phyloP scores from a whole-genome alignment of 2,888 invertebrate species.

The Neria commutata region DNA sequence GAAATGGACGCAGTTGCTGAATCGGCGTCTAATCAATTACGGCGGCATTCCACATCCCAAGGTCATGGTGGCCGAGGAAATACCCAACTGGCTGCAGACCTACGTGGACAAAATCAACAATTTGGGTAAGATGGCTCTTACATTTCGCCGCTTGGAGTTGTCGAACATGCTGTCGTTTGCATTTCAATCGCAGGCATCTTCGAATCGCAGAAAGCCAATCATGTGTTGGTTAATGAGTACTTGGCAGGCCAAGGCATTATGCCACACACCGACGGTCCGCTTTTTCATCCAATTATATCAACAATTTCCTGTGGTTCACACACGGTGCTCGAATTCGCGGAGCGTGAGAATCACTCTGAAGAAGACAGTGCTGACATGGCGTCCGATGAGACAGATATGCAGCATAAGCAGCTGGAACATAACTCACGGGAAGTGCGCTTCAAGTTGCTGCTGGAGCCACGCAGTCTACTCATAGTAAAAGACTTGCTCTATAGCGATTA shows the following conservation, averaged over 20 bases:
- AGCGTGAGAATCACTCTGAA: slow-evolving; percentile 32
- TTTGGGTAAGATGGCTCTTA: slow-evolving; percentile 68
- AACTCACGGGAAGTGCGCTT: slow-evolving; percentile 63
- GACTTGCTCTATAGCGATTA: slow-evolving; percentile 82
- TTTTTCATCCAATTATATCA: slow-evolving; percentile 90
- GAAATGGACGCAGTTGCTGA: slow-evolving; percentile 93
- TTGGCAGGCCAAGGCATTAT: slow-evolving; percentile 92
- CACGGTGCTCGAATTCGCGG: slow-evolving; percentile 81
- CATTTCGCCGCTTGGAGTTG: too few relatives aligned
- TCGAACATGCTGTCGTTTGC: too few relatives aligned
- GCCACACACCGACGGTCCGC: slow-evolving; percentile 94
- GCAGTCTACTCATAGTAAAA: slow-evolving; percentile 86
- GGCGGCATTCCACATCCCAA: slow-evolving; percentile 93
- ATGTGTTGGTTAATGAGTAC: slow-evolving; percentile 95
- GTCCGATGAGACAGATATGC: slow-evolving; percentile 28
- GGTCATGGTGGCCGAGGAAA: slow-evolving; percentile 89
- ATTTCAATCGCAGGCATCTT: slow-evolving; percentile 59
- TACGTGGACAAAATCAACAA: slow-evolving; percentile 74
- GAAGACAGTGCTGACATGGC: neutral
- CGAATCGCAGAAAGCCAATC: slow-evolving; percentile 80
- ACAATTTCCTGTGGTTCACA: slow-evolving; percentile 93
- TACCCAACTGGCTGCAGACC: slow-evolving; percentile 82
- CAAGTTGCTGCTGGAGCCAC: slow-evolving; percentile 81
- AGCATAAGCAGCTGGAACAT: slow-evolving; percentile 18
- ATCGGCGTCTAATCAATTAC: slow-evolving; percentile 95